Percentiles rank a stretch among this genome's conserved stretches.
Evolutionary conservation across 1,140 invertebrate genomes (phyloP).

Genomic region (Pentalonia nigronervosa): DNA sequence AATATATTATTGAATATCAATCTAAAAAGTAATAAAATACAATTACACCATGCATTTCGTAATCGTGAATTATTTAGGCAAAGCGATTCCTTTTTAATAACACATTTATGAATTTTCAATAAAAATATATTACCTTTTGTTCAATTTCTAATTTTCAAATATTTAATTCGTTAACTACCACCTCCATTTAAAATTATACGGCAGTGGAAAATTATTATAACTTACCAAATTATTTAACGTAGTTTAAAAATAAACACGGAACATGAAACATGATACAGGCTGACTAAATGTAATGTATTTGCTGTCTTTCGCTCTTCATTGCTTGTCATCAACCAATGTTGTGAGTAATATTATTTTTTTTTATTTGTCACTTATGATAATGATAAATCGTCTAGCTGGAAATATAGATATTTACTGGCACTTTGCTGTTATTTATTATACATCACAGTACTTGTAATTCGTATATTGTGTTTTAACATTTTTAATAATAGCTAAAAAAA

Average conservation of each 20-base stretch:
- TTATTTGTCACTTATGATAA: not conserved
- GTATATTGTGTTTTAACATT: too few species aligned
- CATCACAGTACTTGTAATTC: too few species aligned
- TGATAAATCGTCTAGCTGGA: not conserved
- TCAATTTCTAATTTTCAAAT: not conserved
- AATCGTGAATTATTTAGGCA: too few species aligned
- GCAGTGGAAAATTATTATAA: not conserved
- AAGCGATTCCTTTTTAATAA: too few species aligned
- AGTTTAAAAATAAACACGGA: not conserved
- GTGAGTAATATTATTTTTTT: not conserved
- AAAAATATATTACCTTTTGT: too few species aligned
- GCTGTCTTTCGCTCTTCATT: too few species aligned
- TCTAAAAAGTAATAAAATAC: too few species aligned
- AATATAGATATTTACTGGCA: not conserved
- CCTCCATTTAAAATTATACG: not conserved
- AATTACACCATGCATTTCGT: too few species aligned
- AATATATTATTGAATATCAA: too few species aligned
- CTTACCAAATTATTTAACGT: not conserved
- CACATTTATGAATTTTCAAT: not conserved
- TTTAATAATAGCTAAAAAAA: too few species aligned
- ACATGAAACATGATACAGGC: not conserved
- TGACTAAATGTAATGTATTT: too few species aligned
- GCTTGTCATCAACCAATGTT: not conserved
- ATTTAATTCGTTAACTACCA: too few species aligned
- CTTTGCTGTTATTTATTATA: not conserved